These are phyloP conservation scores for Cremastinae sp. DNA, from an alignment of 2,888 invertebrate species.

Conservation along the genomic window DNA sequence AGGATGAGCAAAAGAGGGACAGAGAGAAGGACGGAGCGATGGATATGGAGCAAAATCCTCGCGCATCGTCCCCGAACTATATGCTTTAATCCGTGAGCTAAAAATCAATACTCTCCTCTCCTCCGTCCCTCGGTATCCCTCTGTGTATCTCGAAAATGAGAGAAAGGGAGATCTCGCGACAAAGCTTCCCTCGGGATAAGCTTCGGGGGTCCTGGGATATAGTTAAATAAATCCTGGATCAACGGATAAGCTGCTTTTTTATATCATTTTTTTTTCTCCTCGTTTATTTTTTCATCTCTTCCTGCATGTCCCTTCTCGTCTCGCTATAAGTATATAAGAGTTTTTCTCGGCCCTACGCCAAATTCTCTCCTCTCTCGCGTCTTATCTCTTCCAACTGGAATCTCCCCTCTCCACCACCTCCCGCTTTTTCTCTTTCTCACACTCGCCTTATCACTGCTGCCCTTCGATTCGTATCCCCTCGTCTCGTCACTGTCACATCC, in stretches of 20 bases:
- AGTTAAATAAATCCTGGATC: constrained; percentile 81
- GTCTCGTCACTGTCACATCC: constrained; percentile 60
- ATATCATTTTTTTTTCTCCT: constrained; percentile 70
- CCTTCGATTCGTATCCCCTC: no score
- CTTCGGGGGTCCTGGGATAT: constrained; percentile 76
- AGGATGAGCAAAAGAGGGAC: constrained; percentile 35
- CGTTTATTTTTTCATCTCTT: constrained; percentile 54
- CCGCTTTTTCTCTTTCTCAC: constrained; percentile 58
- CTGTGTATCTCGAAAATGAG: constrained; percentile 21
- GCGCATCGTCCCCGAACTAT: constrained; percentile 70
- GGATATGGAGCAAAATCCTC: constrained; percentile 53
- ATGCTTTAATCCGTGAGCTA: constrained; percentile 79
- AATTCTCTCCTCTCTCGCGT: no score
- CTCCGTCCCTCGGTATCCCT: constrained; percentile 52
- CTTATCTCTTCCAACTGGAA: constrained; percentile 18
- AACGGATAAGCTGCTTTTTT: constrained; percentile 79
- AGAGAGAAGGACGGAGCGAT: constrained; percentile 44
- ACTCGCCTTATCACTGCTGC: constrained; percentile 60
- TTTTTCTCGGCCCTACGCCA: no score
- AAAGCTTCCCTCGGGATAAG: constrained; percentile 80
- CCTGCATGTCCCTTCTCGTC: constrained; percentile 46
- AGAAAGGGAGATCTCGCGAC: constrained; percentile 61
- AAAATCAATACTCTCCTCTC: constrained; percentile 79
- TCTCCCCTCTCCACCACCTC: constrained; percentile 21
- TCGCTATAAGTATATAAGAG: no score